Evolutionary conservation across 1,140 invertebrate species (phyloP).

Genomic region (Drosophila tropicalis): DNA sequence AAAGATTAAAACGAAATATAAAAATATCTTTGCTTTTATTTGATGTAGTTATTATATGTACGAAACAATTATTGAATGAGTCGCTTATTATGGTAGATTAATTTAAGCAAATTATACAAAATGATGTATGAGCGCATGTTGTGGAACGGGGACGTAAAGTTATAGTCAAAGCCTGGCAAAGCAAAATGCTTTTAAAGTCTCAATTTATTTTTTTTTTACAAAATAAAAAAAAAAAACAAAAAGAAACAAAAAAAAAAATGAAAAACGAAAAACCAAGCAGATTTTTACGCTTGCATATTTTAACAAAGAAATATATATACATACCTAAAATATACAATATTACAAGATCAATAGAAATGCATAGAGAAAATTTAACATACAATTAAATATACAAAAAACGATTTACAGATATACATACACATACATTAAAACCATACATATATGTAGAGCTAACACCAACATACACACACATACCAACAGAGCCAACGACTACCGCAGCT

Average conservation of each 20-base stretch:
- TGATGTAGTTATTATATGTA: conserved; percentile 73
- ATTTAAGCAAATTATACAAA: conserved; percentile 80
- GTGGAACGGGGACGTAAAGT: conserved; percentile 46
- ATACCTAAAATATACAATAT: conserved; percentile 60
- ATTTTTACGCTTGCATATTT: conserved; percentile 80
- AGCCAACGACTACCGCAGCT: conserved; percentile 51
- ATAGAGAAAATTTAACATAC: conserved; percentile 72
- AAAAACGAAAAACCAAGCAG: conserved; percentile 51
- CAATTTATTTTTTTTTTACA: conserved; percentile 65
- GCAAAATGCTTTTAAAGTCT: conserved; percentile 82
- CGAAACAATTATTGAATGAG: conserved; percentile 70
- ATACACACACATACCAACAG: conserved; percentile 35
- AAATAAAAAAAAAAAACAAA: conserved; percentile 38
- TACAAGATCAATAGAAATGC: conserved; percentile 42
- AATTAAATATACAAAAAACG: conserved; percentile 47
- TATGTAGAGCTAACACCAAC: conserved; percentile 20
- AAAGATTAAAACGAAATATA: neutral
- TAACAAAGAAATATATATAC: conserved; percentile 69
- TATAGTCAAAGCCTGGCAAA: conserved; percentile 66
- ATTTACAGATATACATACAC: conserved; percentile 39
- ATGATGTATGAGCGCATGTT: conserved; percentile 44
- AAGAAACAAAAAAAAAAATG: neutral
- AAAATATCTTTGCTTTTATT: conserved; percentile 54
- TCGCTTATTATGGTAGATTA: conserved; percentile 81
- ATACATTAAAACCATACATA: conserved; percentile 33